Conservation (phyloP, 2,888 invertebrate species). For the Orchesella flavescens region DNA sequence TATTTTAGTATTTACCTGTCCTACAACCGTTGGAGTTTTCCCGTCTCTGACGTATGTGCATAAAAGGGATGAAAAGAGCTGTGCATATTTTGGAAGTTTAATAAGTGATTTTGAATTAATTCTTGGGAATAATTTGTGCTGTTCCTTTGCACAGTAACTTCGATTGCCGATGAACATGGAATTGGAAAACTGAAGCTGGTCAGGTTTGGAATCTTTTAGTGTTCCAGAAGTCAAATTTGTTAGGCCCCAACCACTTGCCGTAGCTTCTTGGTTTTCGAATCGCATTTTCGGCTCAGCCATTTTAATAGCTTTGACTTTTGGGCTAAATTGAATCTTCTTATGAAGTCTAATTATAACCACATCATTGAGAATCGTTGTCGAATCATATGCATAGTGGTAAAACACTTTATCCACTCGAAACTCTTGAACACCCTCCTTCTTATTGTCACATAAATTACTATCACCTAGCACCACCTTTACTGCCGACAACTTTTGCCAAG, state of each 20-base stretch:
- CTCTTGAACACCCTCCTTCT: constrained; percentile 33
- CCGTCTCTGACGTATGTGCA: constrained; percentile 55
- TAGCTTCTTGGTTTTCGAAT: constrained; percentile 21
- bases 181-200: constrained; percentile 51
- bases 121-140: constrained; percentile 12
- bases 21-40: constrained; percentile 32
- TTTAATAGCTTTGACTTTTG: constrained; percentile 33
- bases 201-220: constrained; percentile 17
- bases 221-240: constrained; percentile 52
- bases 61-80: constrained; percentile 51
- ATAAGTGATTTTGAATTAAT: constrained; percentile 7
- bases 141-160: constrained; percentile 36
- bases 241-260: constrained; percentile 60
- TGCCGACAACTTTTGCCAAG: constrained; percentile 10
- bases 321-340: constrained; percentile 45
- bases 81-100: constrained; percentile 60
- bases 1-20: too few species aligned
- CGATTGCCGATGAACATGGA: constrained; percentile 59
- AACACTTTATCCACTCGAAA: constrained; percentile 48
- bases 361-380: constrained; percentile 29
- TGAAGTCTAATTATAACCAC: constrained; percentile 46
- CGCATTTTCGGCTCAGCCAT: constrained; percentile 26
- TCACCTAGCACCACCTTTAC: constrained; percentile 56
- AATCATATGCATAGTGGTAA: constrained; percentile 56
- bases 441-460: constrained; percentile 48